phyloP scores from a whole-genome alignment of 2,888 invertebrate species.

The Eupelmus urozonus region DNA sequence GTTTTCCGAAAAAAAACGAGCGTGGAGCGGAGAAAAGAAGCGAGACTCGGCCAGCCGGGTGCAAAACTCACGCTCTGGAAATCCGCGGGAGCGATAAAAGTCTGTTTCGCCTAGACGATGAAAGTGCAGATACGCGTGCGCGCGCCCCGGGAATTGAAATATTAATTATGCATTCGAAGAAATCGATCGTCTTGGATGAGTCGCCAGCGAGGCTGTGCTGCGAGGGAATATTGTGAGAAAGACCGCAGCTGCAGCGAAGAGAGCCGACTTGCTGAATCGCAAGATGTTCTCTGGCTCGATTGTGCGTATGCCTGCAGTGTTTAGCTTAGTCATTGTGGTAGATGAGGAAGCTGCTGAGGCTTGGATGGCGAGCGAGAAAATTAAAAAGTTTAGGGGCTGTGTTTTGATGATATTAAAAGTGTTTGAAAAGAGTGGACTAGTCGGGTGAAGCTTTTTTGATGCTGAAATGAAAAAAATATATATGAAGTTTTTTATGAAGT shows the following conservation, averaged over 20 bases:
- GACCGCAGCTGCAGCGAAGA: background rate
- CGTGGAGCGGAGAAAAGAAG: background rate
- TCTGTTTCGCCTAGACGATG: constrained; percentile 15
- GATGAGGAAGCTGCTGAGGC: background rate
- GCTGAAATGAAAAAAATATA: too few species aligned
- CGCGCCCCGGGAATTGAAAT: constrained; percentile 11
- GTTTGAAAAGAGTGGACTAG: too few species aligned
- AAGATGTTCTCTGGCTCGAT: background rate
- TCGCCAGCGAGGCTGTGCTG: background rate
- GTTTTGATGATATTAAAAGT: too few species aligned
- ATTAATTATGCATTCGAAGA: constrained; percentile 50
- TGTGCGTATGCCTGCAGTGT: constrained; percentile 4
- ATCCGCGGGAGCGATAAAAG: constrained; percentile 6
- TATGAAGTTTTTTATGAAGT: too few species aligned
- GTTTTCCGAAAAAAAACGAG: constrained; percentile 18
- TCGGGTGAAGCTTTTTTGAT: too few species aligned
- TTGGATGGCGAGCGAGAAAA: too few species aligned
- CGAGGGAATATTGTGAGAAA: background rate
- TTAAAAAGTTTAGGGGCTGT: too few species aligned
- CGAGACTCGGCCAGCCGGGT: background rate
- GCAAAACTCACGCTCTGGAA: constrained; percentile 30
- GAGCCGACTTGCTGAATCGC: background rate
- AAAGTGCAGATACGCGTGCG: constrained; percentile 23
- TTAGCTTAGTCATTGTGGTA: background rate
- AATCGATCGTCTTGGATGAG: constrained; percentile 52